These are phyloP conservation scores for Eucidaris tribuloides DNA, from an alignment of 35 echinoderm and acorn worm genomes.

Conservation along the genomic window DNA sequence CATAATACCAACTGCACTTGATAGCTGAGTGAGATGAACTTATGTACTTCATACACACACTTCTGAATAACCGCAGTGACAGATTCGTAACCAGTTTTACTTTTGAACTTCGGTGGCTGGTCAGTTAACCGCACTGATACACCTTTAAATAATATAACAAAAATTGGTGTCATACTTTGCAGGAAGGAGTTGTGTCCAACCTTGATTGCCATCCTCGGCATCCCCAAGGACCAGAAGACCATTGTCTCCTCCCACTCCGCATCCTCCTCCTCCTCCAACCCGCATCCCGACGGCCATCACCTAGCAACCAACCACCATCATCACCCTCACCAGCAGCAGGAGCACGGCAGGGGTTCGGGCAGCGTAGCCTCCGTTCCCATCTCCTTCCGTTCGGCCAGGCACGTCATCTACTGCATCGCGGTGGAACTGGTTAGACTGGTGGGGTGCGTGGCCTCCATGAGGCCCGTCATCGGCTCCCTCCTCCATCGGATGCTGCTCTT, in stretches of 20 bases:
- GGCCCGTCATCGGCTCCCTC: slow-evolving; percentile 81
- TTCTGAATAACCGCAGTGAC: no score
- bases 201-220: slow-evolving; percentile 91
- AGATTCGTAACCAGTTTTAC: no score
- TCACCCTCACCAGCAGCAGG: slow-evolving; percentile 34
- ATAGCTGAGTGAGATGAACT: no score
- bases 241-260: slow-evolving; percentile 68
- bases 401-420: slow-evolving; percentile 81
- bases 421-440: slow-evolving; percentile 80
- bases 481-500: slow-evolving; percentile 89
- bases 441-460: slow-evolving; percentile 83
- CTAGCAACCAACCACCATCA: slow-evolving; percentile 3
- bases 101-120: no score
- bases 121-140: no score
- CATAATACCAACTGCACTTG: no score
- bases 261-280: slow-evolving; percentile 18
- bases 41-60: no score
- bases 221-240: slow-evolving; percentile 84
- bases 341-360: slow-evolving; percentile 87
- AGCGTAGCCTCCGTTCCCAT: slow-evolving; percentile 58
- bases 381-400: slow-evolving; percentile 54
- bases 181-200: slow-evolving; percentile 95
- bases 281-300: slow-evolving; percentile 17
- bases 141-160: no score
- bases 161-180: no score